These are phyloP conservation scores for Drosophila leonis DNA, from an alignment of 2,888 invertebrate genomes.

Conservation along the genomic window DNA sequence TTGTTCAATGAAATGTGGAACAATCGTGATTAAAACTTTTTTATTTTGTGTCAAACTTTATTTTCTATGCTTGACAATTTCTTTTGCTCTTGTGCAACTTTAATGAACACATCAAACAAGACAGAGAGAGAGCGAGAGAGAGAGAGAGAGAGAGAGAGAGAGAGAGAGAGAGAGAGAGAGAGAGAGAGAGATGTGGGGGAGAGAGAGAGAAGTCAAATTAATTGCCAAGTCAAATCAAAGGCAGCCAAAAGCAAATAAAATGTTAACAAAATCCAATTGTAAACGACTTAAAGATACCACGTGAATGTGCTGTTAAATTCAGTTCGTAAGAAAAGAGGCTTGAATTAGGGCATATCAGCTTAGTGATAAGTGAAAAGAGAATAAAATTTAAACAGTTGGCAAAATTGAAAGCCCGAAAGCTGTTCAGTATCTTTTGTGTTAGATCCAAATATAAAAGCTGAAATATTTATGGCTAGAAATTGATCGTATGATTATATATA, in stretches of 20 bases:
- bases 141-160: background rate
- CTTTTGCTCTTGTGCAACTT: slow-evolving; percentile 33
- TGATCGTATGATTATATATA: too few relatives aligned
- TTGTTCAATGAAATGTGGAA: slow-evolving; percentile 5
- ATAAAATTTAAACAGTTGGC: too few relatives aligned
- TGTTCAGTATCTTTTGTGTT: too few relatives aligned
- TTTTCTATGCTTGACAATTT: slow-evolving; percentile 22
- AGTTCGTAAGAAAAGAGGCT: too few relatives aligned
- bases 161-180: background rate
- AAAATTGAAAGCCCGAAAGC: background rate
- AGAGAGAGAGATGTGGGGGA: background rate
- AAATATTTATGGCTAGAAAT: too few relatives aligned
- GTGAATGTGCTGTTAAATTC: background rate
- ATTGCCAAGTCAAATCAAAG: slow-evolving; percentile 40
- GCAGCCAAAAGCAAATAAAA: slow-evolving; percentile 17
- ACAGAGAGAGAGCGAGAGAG: background rate
- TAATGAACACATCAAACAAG: slow-evolving; percentile 30
- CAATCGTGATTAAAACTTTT: slow-evolving; percentile 38
- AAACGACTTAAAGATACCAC: slow-evolving; percentile 7
- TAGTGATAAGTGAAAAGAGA: too few relatives aligned
- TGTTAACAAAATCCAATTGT: background rate
- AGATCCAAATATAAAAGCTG: too few relatives aligned
- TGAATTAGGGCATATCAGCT: too few relatives aligned
- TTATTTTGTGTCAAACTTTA: slow-evolving; percentile 13
- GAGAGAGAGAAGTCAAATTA: slow-evolving; percentile 37